Percentiles rank a stretch among this genome's conserved stretches.
Evolutionary conservation across 2,797 vertebrate genomes (phyloP).

Genomic region (Phrynocephalus forsythii): DNA sequence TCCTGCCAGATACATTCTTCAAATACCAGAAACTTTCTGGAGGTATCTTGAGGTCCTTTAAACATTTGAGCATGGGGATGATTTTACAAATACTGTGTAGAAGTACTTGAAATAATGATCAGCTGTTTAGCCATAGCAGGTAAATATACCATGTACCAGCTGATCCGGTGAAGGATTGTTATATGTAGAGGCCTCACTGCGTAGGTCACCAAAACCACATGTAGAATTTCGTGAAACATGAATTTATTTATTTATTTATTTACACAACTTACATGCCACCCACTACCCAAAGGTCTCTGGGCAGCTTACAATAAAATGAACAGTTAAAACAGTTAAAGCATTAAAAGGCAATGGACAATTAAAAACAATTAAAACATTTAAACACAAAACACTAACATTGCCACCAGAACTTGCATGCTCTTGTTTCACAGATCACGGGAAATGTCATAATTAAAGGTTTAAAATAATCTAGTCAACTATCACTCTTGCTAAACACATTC

Average conservation of each 20-base stretch:
- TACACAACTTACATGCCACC: too few species aligned
- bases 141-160: background rate
- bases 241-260: too few species aligned
- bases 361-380: too few species aligned
- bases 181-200: background rate
- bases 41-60: background rate
- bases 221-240: background rate
- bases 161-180: background rate
- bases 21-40: background rate
- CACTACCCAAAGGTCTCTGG: too few species aligned
- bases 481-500: background rate
- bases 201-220: too few species aligned
- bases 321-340: too few species aligned
- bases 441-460: background rate
- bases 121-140: background rate
- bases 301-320: too few species aligned
- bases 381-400: too few species aligned
- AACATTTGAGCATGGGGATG: background rate
- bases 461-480: background rate
- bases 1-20: conserved; percentile 22
- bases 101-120: background rate
- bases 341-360: too few species aligned
- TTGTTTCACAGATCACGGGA: background rate
- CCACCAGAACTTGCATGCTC: background rate
- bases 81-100: background rate